These are phyloP conservation scores for Spinus olivaceus DNA, from an alignment of 2,797 vertebrate genomes.

Conservation along the genomic window DNA sequence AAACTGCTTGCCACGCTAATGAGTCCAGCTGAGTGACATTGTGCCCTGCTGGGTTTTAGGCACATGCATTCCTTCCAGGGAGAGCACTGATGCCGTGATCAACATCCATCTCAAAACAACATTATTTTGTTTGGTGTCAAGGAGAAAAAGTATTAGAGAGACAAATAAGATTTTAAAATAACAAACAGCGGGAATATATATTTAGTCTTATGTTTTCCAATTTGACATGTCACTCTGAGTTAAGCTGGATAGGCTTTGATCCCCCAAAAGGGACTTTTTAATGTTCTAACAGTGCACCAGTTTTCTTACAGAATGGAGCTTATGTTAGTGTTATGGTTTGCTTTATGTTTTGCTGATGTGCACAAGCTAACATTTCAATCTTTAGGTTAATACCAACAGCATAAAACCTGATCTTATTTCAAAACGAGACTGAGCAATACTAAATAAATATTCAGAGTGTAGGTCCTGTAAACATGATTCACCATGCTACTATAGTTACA, in stretches of 20 bases:
- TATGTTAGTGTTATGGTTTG: neutral
- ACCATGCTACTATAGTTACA: neutral
- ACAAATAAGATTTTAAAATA: constrained; percentile 36
- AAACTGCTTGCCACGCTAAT: constrained; percentile 5
- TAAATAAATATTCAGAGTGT: neutral
- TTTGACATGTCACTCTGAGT: constrained; percentile 6
- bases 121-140: constrained; percentile 1
- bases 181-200: neutral
- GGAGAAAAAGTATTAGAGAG: neutral
- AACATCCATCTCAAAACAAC: constrained; percentile 18
- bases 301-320: neutral
- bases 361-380: neutral
- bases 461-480: neutral
- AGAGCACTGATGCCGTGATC: neutral
- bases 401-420: neutral
- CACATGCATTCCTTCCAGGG: neutral
- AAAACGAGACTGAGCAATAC: neutral
- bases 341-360: neutral
- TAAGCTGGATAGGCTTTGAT: neutral
- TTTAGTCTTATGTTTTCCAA: constrained; percentile 21
- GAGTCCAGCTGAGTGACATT: constrained; percentile 35
- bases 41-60: neutral
- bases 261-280: neutral
- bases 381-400: neutral
- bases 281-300: neutral